These are phyloP conservation scores for Hippoglossus hippoglossus DNA, from an alignment of 2,797 vertebrate species.

Conservation along the genomic window DNA sequence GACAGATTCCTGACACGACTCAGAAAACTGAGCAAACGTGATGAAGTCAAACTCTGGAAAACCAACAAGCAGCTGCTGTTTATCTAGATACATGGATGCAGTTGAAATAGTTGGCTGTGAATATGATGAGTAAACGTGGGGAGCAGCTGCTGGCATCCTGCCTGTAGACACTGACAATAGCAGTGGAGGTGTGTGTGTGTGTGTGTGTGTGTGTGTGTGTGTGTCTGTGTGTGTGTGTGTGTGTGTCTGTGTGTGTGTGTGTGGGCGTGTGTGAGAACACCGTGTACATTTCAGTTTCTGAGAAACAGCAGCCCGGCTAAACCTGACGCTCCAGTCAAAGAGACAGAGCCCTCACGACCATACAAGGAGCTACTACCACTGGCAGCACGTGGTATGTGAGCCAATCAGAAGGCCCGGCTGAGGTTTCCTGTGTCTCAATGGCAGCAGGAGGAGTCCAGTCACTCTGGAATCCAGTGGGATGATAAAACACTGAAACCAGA, in stretches of 20 bases:
- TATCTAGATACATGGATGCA: background rate
- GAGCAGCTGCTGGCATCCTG: background rate
- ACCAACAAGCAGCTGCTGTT: background rate
- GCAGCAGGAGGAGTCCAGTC: conserved; percentile 33
- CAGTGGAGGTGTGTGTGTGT: conserved; percentile 28
- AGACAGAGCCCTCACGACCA: conserved; percentile 60
- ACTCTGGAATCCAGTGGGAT: conserved; percentile 27
- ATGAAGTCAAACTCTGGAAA: no score
- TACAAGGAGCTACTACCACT: conserved; percentile 74
- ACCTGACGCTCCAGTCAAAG: conserved; percentile 68
- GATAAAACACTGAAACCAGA: conserved; percentile 22
- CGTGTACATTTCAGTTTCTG: conserved; percentile 71
- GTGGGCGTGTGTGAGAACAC: conserved; percentile 56
- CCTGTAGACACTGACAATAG: conserved; percentile 36
- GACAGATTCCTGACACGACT: no score
- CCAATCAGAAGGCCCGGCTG: conserved; percentile 46
- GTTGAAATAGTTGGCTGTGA: background rate
- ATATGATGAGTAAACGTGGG: background rate
- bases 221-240: conserved; percentile 30
- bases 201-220: conserved; percentile 35
- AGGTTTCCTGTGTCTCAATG: conserved; percentile 42
- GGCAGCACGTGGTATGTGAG: conserved; percentile 53
- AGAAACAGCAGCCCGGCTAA: conserved; percentile 65
- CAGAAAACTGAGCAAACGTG: no score
- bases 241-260: conserved; percentile 34